Conservation (phyloP, 1,140 invertebrate genomes). For the Spodoptera frugiperda region DNA sequence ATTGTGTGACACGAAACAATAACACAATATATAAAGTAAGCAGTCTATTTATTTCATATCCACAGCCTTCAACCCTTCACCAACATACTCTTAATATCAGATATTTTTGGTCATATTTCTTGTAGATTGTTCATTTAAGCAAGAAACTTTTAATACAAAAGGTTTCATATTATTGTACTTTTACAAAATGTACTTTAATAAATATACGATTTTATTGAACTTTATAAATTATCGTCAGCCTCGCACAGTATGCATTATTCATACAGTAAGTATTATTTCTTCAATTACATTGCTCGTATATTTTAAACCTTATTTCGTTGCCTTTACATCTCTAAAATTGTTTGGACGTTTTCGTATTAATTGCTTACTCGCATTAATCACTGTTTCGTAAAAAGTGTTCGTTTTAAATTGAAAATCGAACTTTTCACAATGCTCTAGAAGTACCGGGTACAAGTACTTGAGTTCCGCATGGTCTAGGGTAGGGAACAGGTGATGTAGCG, state of each 20-base stretch:
- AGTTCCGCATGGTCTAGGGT: conserved; percentile 92
- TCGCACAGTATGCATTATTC: neutral
- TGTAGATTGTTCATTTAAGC: too few relatives aligned
- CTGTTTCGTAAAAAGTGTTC: conserved; percentile 66
- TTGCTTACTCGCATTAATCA: conserved; percentile 73
- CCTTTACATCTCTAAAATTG: conserved; percentile 62
- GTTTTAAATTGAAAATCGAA: conserved; percentile 68
- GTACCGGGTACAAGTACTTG: conserved; percentile 72
- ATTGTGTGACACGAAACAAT: neutral
- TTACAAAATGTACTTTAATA: too few relatives aligned
- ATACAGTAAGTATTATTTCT: too few relatives aligned
- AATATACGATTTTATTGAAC: too few relatives aligned
- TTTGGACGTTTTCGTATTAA: conserved; percentile 71
- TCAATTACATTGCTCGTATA: too few relatives aligned
- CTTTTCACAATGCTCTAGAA: conserved; percentile 77
- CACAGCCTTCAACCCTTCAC: neutral
- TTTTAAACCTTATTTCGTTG: conserved; percentile 6
- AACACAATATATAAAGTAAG: neutral
- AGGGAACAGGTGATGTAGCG: conserved; percentile 93
- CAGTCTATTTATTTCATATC: conserved; percentile 27
- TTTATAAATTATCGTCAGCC: neutral
- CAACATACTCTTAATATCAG: neutral
- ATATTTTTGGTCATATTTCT: too few relatives aligned
- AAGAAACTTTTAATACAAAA: too few relatives aligned
- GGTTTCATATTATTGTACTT: too few relatives aligned